Conservation (phyloP, 2,797 vertebrate genomes). For the Adrianichthys oophorus region DNA sequence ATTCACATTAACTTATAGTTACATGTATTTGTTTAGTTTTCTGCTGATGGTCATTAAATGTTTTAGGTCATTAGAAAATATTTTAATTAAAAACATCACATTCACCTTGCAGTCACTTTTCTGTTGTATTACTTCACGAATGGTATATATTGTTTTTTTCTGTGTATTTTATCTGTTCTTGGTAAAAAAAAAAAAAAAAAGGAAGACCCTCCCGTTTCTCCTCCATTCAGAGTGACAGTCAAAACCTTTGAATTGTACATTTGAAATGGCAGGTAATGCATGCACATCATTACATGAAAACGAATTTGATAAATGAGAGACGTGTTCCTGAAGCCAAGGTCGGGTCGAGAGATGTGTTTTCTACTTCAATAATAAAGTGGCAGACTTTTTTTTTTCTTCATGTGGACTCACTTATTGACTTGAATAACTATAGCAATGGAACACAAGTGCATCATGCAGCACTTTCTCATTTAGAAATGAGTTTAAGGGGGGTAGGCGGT, state of each 20-base stretch:
- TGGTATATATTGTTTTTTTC: no score
- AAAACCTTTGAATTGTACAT: slow-evolving; percentile 29
- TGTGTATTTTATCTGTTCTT: not conserved
- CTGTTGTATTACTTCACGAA: no score
- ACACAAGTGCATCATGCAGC: slow-evolving; percentile 21
- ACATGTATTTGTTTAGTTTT: no score
- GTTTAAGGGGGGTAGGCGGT: slow-evolving; percentile 29
- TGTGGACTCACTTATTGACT: slow-evolving; percentile 46
- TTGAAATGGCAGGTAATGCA: slow-evolving; percentile 46
- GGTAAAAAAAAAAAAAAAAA: not conserved
- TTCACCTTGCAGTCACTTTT: no score
- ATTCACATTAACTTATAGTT: no score
- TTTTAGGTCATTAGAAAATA: no score
- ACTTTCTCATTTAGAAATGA: slow-evolving; percentile 43
- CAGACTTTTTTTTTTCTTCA: slow-evolving; percentile 35
- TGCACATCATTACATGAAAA: slow-evolving; percentile 58
- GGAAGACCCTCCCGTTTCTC: slow-evolving; percentile 1
- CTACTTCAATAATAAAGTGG: slow-evolving; percentile 45
- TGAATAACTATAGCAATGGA: slow-evolving; percentile 46
- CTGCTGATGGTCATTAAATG: no score
- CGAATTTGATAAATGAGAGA: slow-evolving; percentile 49
- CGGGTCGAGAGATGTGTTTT: slow-evolving; percentile 45
- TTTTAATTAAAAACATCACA: no score
- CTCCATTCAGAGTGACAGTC: slow-evolving; percentile 4
- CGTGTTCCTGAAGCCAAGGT: slow-evolving; percentile 34